Conservation (phyloP, 1,140 invertebrate genomes). For the Lethocerus indicus region DNA sequence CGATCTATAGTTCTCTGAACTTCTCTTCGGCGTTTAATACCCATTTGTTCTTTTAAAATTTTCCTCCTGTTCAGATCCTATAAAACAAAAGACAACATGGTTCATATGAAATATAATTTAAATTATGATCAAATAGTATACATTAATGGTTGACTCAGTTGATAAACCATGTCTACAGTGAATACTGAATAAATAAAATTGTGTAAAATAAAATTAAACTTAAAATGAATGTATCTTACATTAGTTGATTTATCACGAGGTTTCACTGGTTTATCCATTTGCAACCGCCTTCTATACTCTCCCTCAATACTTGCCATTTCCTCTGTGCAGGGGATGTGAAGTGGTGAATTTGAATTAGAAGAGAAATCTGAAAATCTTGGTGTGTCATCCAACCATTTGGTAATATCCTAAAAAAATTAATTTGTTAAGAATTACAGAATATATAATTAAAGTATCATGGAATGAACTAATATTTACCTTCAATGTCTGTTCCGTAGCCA, state of each 20-base stretch:
- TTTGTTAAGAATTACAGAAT: background rate
- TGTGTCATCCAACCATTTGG: slow-evolving; percentile 71
- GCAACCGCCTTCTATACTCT: slow-evolving; percentile 23
- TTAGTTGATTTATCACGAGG: slow-evolving; percentile 14
- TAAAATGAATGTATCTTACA: slow-evolving; percentile 9
- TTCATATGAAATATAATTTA: background rate
- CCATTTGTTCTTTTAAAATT: slow-evolving; percentile 17
- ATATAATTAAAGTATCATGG: slow-evolving; percentile 10
- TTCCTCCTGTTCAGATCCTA: slow-evolving; percentile 17
- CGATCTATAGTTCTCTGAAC: slow-evolving; percentile 64
- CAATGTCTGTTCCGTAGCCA: slow-evolving; percentile 62
- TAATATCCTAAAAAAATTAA: slow-evolving; percentile 43
- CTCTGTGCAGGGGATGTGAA: slow-evolving; percentile 17
- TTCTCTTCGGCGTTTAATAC: slow-evolving; percentile 39
- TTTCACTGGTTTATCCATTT: slow-evolving; percentile 22
- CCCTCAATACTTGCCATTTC: slow-evolving; percentile 23
- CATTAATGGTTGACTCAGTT: background rate
- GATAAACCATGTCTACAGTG: too few relatives aligned
- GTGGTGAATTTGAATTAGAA: slow-evolving; percentile 52
- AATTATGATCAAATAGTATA: background rate
- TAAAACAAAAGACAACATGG: slow-evolving; percentile 8
- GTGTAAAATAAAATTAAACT: too few relatives aligned
- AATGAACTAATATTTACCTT: slow-evolving; percentile 30
- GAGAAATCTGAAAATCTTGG: slow-evolving; percentile 54
- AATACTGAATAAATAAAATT: too few relatives aligned